Evolutionary conservation across 2,888 invertebrate species (phyloP), one percentile per base, ranked within the genome.

Genomic region (Thecocarcelia acutangulata): DNA sequence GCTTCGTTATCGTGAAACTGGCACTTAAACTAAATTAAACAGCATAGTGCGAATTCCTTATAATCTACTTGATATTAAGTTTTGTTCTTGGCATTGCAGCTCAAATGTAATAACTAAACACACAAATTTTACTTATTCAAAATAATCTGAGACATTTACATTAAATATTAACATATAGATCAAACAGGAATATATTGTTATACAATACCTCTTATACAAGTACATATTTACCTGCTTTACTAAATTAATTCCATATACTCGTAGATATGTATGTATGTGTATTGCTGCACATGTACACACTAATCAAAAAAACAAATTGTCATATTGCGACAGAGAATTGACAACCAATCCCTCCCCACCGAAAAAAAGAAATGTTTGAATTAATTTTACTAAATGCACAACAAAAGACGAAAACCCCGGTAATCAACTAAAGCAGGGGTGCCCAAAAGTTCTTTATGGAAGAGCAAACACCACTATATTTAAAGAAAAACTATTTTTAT

Each of bases 381-480:
- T 70, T 50, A 42, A 72, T 59, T 78, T 66, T 48, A 48, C 44
- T 52, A 52, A 73, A 76, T 69, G 44, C 42, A 11, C 5, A 52
- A 28, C 13, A 13, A 42, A 42, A 33, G 8, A 33, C 33, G 33
- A 33, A 56, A 54, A 56, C 40, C 42, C 74, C 56, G 77, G 77
- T 80, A 84, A 84, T 84, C 84, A 84, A 73, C 70, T 56, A 77
- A 83, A 84, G 84, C 83, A 81, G 82, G n/a, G n/a, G n/a, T n/a
- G n/a, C n/a, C n/a, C n/a, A n/a, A n/a, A n/a, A n/a, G n/a, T n/a
- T n/a, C n/a, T n/a, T n/a, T n/a, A n/a, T n/a, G n/a, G n/a, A n/a
- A n/a, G n/a, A n/a, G n/a, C n/a, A n/a, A n/a, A n/a, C n/a, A n/a
- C n/a, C n/a, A n/a, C n/a, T n/a, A n/a, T n/a, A n/a, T n/a, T n/a